These are phyloP conservation scores for Typhlichthys eigenmanni DNA, from an alignment of 2,797 vertebrate genomes.

Conservation along the genomic window DNA sequence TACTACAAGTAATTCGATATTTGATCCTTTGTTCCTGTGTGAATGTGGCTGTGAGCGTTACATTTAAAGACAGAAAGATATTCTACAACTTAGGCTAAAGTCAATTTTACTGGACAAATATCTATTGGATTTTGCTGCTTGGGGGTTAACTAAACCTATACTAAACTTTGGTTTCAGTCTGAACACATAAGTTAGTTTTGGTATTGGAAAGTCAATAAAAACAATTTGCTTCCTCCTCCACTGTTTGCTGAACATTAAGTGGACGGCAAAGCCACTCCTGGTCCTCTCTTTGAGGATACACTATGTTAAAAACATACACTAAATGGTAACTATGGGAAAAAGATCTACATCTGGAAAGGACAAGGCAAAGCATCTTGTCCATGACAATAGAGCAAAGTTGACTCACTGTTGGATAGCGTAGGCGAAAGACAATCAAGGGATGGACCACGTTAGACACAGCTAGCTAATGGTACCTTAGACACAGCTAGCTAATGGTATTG, in stretches of 20 bases:
- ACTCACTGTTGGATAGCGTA: not conserved
- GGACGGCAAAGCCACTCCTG: not conserved
- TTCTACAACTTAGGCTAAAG: slow-evolving; percentile 22
- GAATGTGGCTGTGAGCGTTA: slow-evolving; percentile 10
- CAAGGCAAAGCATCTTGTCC: not conserved
- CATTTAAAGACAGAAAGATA: slow-evolving; percentile 30
- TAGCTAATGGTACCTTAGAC: not conserved
- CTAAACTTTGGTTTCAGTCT: slow-evolving; percentile 46
- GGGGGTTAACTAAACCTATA: slow-evolving; percentile 2
- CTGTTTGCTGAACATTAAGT: not conserved
- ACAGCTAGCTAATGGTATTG: not conserved
- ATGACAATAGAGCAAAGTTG: not conserved
- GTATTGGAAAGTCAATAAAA: slow-evolving; percentile 38
- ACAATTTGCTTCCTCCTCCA: not conserved
- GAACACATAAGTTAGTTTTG: slow-evolving; percentile 45
- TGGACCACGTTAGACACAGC: not conserved
- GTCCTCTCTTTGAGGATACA: not conserved
- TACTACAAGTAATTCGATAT: not conserved
- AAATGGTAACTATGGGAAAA: slow-evolving; percentile 32
- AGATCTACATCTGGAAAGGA: slow-evolving; percentile 1
- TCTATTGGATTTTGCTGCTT: slow-evolving; percentile 36
- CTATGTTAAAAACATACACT: slow-evolving; percentile 11
- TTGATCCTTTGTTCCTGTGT: not conserved
- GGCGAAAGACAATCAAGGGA: not conserved
- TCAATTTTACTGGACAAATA: slow-evolving; percentile 20